These are phyloP conservation scores for Acanthaster planci DNA, from an alignment of 35 echinoderm and acorn worm genomes.

Conservation along the genomic window DNA sequence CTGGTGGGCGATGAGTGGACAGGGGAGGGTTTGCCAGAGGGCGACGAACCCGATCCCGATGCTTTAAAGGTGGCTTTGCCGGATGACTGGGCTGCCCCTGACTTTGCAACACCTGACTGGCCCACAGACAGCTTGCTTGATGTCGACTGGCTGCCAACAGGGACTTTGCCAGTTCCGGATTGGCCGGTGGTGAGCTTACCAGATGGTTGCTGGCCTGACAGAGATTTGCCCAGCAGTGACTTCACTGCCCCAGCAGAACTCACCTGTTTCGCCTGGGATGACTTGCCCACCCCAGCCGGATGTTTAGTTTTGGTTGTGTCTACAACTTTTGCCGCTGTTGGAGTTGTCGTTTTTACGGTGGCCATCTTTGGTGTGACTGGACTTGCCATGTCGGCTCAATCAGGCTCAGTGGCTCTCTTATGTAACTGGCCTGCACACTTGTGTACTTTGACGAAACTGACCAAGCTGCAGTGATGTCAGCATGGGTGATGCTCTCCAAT, in stretches of 20 bases:
- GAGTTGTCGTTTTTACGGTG: background rate
- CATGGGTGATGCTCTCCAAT: too few relatives aligned
- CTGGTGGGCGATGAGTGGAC: background rate
- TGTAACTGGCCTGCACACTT: too few relatives aligned
- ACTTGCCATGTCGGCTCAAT: background rate
- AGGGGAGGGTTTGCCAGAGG: too few relatives aligned
- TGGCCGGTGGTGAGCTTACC: background rate
- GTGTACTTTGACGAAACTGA: too few relatives aligned
- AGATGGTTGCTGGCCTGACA: background rate
- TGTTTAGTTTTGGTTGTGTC: background rate
- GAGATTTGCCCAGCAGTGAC: too few relatives aligned
- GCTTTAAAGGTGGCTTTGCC: too few relatives aligned
- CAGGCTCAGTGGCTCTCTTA: too few relatives aligned
- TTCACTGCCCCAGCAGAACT: too few relatives aligned
- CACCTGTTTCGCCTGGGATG: background rate
- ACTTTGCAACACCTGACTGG: background rate
- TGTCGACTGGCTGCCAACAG: background rate
- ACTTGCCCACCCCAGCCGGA: background rate
- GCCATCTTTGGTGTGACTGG: background rate
- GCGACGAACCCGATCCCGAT: too few relatives aligned
- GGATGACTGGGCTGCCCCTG: too few relatives aligned
- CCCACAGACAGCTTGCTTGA: background rate
- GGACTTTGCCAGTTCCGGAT: background rate
- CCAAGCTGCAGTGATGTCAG: too few relatives aligned
- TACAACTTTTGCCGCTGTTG: background rate